These are phyloP conservation scores for Apteryx owenii DNA, from an alignment of 2,113 vertebrate species.

Conservation along the genomic window DNA sequence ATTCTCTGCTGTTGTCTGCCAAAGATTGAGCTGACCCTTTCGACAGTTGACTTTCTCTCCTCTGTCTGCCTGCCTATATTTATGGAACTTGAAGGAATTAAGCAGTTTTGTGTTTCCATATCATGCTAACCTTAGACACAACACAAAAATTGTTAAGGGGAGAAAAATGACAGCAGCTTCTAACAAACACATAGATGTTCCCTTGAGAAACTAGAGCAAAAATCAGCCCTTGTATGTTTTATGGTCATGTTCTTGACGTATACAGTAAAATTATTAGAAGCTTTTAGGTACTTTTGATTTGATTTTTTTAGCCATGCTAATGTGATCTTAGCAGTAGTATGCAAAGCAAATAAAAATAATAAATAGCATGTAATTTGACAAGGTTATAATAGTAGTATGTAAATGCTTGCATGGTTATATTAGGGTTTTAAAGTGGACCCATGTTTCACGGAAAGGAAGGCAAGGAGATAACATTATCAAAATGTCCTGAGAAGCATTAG, in stretches of 20 bases:
- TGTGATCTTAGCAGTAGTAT: neutral
- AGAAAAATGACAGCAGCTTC: accelerated
- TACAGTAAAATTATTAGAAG: neutral
- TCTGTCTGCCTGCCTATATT: neutral
- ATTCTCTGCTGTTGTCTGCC: neutral
- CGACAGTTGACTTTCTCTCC: neutral
- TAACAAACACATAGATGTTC: neutral
- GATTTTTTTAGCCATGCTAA: neutral
- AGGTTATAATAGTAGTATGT: neutral
- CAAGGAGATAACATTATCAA: neutral
- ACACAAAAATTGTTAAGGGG: neutral
- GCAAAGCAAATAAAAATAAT: neutral
- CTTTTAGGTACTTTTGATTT: neutral
- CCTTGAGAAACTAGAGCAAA: neutral
- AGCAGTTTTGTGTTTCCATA: neutral
- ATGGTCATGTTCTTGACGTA: neutral
- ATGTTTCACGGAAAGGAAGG: neutral
- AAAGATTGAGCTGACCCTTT: neutral
- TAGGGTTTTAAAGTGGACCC: neutral
- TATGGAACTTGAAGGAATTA: neutral
- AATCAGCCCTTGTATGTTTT: neutral
- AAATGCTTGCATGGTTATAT: neutral
- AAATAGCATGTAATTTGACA: neutral
- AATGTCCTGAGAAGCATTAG: no score
- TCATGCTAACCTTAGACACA: neutral